Evolutionary conservation across 2,888 invertebrate genomes (phyloP), one percentile per base, ranked within the genome.

Genomic region (Agapostemon virescens): DNA sequence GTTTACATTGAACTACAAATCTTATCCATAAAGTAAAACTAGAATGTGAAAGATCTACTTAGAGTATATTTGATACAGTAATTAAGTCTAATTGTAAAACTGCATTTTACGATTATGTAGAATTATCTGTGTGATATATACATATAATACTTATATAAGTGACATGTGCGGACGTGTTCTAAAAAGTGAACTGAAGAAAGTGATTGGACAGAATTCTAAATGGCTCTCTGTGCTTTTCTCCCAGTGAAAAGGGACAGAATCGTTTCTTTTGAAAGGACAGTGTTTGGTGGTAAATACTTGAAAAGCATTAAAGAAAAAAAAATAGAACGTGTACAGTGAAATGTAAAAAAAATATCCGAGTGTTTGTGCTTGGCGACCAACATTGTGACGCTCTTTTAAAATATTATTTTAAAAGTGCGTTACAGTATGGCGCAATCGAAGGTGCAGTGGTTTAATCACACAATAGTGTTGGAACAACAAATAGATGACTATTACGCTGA

Each of bases 361-460:
- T 79, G 71, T 71, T 77, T 78, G 77, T 74, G 80, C 79, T 81
- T 74, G 79, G 74, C 74, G 69, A 79, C 79, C 79, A 69, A 80
- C 23, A 73, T 79, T 79, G 69, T 79, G 79, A 81, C 80, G 80
- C 80, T 74, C 79, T 81, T 81, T 81, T 81, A 81, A 81, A 74
- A 58, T 33, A 5, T 11, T 23, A 61, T 79, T 73, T 81, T 81
- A 81, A 81, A 69, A 78, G 73, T 61, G 80, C 80, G 80, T 81
- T 70, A 58, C 69, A 69, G 73, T 38, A 72, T 45, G 72, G 70
- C 87, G 87, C 88, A 86, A 89, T 79, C 77, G 84, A 90, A 90
- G 92, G 92, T 92, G 92, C 91, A 92, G 92, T 92, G 92, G 90
- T 90, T 89, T 87, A 72, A 91, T 92, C 91, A 92, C 91, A 91